Base-by-base conservation (phyloP, 2,888 invertebrate genomes). In the Parnassius glacialis region DNA sequence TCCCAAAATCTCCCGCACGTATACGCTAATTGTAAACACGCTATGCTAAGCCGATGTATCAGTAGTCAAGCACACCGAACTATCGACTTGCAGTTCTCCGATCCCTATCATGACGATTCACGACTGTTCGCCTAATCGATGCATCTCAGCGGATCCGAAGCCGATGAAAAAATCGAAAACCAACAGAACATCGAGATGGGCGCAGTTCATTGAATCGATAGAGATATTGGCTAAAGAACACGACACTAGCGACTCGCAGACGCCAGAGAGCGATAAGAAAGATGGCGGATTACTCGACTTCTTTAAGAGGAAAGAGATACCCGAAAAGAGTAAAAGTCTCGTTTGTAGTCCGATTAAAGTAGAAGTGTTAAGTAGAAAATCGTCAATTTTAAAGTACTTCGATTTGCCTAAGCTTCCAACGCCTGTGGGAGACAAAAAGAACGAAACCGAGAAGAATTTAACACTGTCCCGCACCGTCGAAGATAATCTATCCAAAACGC, bases 141-240 rank as follows among this genome's bases (percentile, higher is more conserved):
- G 56, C 10, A 65, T 56, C 13, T 69, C 70, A 0, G 44, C 56
- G 1, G 67, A 61, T 10, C 52, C 48, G 10, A 64, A 61, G 60
- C 50, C 48, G 25, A 52, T 47, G 51, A 48, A 68, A 67, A 10
- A 62, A 61, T 62, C 69, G 59, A 66, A 70, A 68, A 44, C 52
- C 12, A 64, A 65, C 47, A 78, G 70, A 69, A 67, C 67, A 42
- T 76, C 81, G 0, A 84, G 79, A 74, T 85, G 84, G 85, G 68
- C 80, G 0, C 83, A 83, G 41, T 85, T 84, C 48, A 75, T 85
- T 13, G 86, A 85, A 13, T 80, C 85, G 0, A 76, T 85, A 7
- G 84, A 85, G 11, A 71, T 74, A 0, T 58, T 79, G 5, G 66
- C 81, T 0, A 80, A 74, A 67, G 79, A 82, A 10, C 73, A 82